These are phyloP conservation scores for Drosophila rufa DNA, from an alignment of 1,140 invertebrate species.

Conservation along the genomic window DNA sequence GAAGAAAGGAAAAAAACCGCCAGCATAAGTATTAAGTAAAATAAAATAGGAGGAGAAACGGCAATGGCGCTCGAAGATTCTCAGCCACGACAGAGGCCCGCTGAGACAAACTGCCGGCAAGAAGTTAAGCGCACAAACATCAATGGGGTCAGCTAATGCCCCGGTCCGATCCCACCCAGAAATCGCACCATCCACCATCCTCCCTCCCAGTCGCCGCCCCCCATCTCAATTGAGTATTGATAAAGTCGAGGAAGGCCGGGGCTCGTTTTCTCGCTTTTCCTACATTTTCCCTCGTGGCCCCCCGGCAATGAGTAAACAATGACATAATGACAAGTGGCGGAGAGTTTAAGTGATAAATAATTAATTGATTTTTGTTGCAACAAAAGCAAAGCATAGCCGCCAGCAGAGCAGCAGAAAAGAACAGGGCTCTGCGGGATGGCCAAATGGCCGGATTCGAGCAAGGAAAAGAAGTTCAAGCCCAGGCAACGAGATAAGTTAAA, in stretches of 20 bases:
- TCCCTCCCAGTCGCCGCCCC: neutral
- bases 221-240: constrained; percentile 84
- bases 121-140: constrained; percentile 78
- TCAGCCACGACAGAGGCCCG: constrained; percentile 55
- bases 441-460: constrained; percentile 28
- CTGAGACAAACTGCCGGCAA: constrained; percentile 74
- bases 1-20: constrained; percentile 45
- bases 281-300: constrained; percentile 23
- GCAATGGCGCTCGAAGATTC: constrained; percentile 22
- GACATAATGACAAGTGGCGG: constrained; percentile 85
- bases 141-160: constrained; percentile 80
- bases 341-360: constrained; percentile 85
- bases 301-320: constrained; percentile 83
- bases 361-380: constrained; percentile 85
- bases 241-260: constrained; percentile 69
- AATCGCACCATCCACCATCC: constrained; percentile 3
- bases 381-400: constrained; percentile 62
- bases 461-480: constrained; percentile 63
- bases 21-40: constrained; percentile 81
- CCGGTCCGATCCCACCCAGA: constrained; percentile 22
- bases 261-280: constrained; percentile 36
- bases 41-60: constrained; percentile 68
- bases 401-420: neutral
- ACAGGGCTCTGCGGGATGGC: constrained; percentile 7
- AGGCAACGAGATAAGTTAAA: constrained; percentile 81